Evolutionary conservation across 2,888 invertebrate species (phyloP), one percentile per base, ranked within the genome.

Genomic region (Ypsolopha sequella): DNA sequence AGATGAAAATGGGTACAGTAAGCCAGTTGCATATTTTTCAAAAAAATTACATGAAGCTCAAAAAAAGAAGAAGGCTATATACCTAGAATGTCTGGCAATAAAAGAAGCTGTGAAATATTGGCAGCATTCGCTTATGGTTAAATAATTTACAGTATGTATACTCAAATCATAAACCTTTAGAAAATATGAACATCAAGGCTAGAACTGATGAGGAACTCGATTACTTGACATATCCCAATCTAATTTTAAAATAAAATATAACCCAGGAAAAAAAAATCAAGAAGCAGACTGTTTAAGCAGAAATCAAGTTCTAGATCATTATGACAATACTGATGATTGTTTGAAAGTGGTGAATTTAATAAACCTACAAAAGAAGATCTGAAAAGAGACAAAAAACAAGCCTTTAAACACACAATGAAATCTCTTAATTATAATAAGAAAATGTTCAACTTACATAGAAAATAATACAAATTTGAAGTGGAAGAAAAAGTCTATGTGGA

Each of bases 81-180:
- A 56, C 38, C 14, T 54, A n/a, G n/a, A n/a, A n/a, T n/a, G n/a
- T n/a, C n/a, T n/a, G n/a, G n/a, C n/a, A n/a, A n/a, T n/a, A n/a
- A 58, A 56, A 54, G 57, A 61, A 55, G 52, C 50, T 9, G 36
- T 61, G 1, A 55, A 52, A 48, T 61, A 59, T 41, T 60, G 61
- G 60, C 61, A n/a, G n/a, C n/a, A 59, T 11, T 54, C 50, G 56
- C 43, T 60, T 11, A 59, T 60, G 36, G 59, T 57, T 6, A 57
- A 38, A 48, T 7, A 3, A 46, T 61, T 61, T 51, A 58, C 54
- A n/a, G n/a, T n/a, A n/a, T n/a, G 57, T 60, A 7, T 58, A 48
- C 43, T 54, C 57, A 14, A 59, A 60, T 48, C 58, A 61, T 50
- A 60, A 61, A 51, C 52, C 54, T 7, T 11, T 54, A 13, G 54